Evolutionary conservation across 2,113 vertebrate genomes (phyloP).

Genomic region (Butorides virescens): DNA sequence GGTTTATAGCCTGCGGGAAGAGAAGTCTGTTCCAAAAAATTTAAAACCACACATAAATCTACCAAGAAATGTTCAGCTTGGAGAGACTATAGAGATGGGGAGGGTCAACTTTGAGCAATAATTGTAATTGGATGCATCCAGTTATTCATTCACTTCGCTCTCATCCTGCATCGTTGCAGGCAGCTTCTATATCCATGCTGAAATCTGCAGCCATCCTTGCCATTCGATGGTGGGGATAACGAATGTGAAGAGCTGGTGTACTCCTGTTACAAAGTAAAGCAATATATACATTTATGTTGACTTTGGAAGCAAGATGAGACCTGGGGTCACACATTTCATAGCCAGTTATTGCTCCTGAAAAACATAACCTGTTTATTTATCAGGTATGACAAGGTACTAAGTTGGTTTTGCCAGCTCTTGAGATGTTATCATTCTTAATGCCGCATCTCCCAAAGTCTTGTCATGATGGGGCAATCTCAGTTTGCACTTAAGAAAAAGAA

Average conservation of each 20-base stretch:
- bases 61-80: background rate
- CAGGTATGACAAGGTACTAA: background rate
- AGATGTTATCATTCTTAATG: background rate
- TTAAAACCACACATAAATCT: background rate
- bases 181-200: background rate
- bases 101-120: background rate
- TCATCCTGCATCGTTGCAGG: background rate
- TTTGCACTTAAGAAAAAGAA: background rate
- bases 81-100: background rate
- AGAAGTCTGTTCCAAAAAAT: background rate
- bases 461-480: accelerated
- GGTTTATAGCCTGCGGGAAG: background rate
- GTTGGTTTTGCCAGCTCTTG: background rate
- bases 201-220: background rate
- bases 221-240: background rate
- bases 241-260: background rate
- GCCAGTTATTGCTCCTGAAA: background rate
- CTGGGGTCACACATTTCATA: background rate
- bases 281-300: background rate
- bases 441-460: background rate
- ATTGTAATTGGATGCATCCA: background rate
- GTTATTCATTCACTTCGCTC: background rate
- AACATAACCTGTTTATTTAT: background rate
- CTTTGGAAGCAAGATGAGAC: background rate
- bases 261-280: background rate